Base-by-base conservation (phyloP, 2,113 vertebrate species). In the Hystrix brachyura region DNA sequence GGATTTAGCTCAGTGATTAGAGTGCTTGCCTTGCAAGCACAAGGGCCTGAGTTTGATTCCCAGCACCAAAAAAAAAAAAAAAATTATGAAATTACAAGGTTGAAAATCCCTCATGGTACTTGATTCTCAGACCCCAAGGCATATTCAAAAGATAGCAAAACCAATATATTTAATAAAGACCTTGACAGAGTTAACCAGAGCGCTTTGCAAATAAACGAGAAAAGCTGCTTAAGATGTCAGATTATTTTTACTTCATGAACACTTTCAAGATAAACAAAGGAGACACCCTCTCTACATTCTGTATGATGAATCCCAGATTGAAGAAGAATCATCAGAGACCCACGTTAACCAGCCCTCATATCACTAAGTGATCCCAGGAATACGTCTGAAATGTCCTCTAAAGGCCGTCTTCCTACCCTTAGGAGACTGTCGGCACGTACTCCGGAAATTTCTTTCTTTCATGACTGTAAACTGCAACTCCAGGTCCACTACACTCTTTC, bases 191-290 rank as follows among this genome's bases (percentile, higher is more conserved):
- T 51, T 60, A 55, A 71, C 18, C 34, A 74, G 7, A 65, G 9
- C 67, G 13, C 14, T 38, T 67, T 38, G 19, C 79, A 72, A 65
- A 84, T 85, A 93, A 95, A 79, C 34, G 55, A 25, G 48, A 90
- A 93, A 95, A 71, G 14, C 23, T 90, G 27, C 0, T 43, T 59
- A 60, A 51, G 7, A 83, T 27, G 7, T 79, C 79, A 96, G 81
- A 92, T 91, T 88, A 53, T 87, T 93, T 72, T 91, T 18, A 86
- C 34, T 86, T 74, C 34, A 48, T 53, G 87, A 74, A 59, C 38
- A 76, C 62, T 59, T 27, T 88, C 48, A 72, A 82, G 9, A 53
- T 25, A 76, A 27, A 17, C 64, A 69, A 34, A 32, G 38, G n/a
- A 90, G 69, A 80, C 2, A 86, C 27, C 4, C 2, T 90, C 29